A percentile compares a stretch with the other conserved stretches of the same genome.
phyloP scores from a whole-genome alignment of 2,113 vertebrate species.

The Colaptes auratus region DNA sequence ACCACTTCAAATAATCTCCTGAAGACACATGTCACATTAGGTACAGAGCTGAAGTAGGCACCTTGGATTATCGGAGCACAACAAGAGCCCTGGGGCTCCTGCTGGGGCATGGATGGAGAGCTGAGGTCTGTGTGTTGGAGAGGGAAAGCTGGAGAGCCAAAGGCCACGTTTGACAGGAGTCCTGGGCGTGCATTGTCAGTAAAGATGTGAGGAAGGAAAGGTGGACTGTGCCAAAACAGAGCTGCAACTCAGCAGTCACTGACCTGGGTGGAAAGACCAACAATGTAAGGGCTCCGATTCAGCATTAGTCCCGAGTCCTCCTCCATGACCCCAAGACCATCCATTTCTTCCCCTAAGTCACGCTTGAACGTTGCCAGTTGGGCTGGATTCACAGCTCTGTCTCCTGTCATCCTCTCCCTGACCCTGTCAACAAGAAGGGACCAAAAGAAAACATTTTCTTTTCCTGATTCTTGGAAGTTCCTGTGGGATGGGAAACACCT shows the following conservation, averaged over 20 bases:
- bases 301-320: accelerated
- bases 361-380: neutral
- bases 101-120: neutral
- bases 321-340: neutral
- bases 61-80: constrained; percentile 31
- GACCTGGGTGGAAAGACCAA: neutral
- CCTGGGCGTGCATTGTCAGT: accelerated
- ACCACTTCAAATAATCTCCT: constrained; percentile 61
- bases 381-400: neutral
- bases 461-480: constrained; percentile 3
- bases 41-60: constrained; percentile 35
- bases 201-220: constrained; percentile 2
- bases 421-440: neutral
- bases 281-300: neutral
- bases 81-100: neutral
- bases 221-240: neutral
- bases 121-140: neutral
- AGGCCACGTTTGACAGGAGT: neutral
- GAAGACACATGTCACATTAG: constrained; percentile 11
- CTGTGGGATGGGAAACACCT: constrained; percentile 44
- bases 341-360: neutral
- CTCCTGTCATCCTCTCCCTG: neutral
- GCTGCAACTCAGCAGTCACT: neutral
- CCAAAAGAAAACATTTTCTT: constrained; percentile 7
- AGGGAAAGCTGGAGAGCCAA: neutral